Evolutionary conservation across 2,797 vertebrate species (phyloP).

Genomic region (Falco concolor): DNA sequence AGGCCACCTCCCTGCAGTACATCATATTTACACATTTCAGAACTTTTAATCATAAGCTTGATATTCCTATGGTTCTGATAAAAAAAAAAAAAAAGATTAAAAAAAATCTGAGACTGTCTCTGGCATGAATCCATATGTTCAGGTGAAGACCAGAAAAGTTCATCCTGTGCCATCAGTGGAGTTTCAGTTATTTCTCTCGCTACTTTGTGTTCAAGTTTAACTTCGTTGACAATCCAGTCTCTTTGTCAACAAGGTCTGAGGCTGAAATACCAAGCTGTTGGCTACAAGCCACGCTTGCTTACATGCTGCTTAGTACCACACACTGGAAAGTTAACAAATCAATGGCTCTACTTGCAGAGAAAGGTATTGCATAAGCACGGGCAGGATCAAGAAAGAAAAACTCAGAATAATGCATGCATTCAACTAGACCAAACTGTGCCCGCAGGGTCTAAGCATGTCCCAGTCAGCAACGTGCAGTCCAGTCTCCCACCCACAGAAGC

Average conservation of each 20-base stretch:
- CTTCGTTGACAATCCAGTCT: background rate
- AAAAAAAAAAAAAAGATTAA: background rate
- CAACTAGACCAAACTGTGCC: background rate
- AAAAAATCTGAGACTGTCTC: background rate
- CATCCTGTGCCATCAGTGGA: background rate
- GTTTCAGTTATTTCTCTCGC: background rate
- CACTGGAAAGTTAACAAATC: background rate
- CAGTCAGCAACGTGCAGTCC: background rate
- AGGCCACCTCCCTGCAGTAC: background rate
- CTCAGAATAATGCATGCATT: background rate
- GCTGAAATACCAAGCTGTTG: background rate
- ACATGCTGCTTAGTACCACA: background rate
- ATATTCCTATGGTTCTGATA: background rate
- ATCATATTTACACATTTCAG: background rate
- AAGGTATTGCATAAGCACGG: background rate
- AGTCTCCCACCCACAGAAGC: background rate
- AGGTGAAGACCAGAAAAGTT: background rate
- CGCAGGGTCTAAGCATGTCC: background rate
- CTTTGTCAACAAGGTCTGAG: background rate
- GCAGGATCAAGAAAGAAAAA: background rate
- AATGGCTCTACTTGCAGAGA: background rate
- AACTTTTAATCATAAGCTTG: background rate
- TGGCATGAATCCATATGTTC: background rate
- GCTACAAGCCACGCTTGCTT: background rate
- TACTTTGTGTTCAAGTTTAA: background rate